phyloP scores from a whole-genome alignment of 2,888 invertebrate species.

The Argyresthia albistria region DNA sequence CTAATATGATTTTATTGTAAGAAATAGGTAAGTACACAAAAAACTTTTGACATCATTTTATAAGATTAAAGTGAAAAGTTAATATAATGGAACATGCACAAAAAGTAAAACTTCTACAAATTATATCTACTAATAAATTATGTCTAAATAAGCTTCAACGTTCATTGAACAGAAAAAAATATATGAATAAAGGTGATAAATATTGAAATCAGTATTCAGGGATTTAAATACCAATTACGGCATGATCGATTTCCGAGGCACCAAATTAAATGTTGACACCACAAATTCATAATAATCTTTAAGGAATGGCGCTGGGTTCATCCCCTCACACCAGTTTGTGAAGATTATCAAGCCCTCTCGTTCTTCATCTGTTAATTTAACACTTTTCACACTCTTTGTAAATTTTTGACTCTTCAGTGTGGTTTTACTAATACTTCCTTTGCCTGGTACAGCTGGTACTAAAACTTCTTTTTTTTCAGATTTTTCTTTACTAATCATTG shows the following conservation, averaged over 20 bases:
- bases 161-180: background rate
- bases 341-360: constrained; percentile 43
- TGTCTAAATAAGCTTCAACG: too few species aligned
- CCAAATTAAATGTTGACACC: constrained; percentile 36
- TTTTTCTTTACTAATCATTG: constrained; percentile 24
- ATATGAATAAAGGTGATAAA: background rate
- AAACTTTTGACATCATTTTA: background rate
- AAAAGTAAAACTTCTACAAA: too few species aligned
- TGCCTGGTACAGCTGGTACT: background rate
- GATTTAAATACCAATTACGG: too few species aligned
- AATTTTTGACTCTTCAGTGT: background rate
- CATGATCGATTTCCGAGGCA: too few species aligned
- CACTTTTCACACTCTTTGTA: constrained; percentile 24
- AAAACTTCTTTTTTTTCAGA: too few species aligned
- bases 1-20: background rate
- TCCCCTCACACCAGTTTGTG: constrained; percentile 60
- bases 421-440: background rate
- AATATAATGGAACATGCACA: too few species aligned
- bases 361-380: constrained; percentile 44
- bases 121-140: too few species aligned
- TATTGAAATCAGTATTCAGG: background rate
- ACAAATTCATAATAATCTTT: constrained; percentile 41
- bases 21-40: background rate
- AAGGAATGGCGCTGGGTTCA: constrained; percentile 44
- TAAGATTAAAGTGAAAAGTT: too few species aligned